These are phyloP conservation scores for Acrobasis suavella DNA, from an alignment of 2,888 invertebrate species.

Conservation along the genomic window DNA sequence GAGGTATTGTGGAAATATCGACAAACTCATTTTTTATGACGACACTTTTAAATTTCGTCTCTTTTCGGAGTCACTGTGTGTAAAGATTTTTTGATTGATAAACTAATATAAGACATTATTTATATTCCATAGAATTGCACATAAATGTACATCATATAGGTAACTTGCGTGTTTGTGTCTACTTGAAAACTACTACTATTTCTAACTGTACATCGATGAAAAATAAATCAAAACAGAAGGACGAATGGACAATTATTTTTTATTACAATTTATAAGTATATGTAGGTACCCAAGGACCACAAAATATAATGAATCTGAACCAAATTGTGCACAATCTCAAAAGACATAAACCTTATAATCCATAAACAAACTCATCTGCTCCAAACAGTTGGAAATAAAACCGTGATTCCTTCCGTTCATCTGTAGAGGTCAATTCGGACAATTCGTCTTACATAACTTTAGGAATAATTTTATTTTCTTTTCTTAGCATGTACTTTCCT, in stretches of 20 bases:
- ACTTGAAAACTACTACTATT: too few relatives aligned
- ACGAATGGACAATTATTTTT: too few relatives aligned
- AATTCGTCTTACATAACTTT: too few relatives aligned
- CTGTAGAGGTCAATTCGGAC: slow-evolving; percentile 15
- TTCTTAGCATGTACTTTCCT: neutral
- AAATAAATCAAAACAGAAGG: too few relatives aligned
- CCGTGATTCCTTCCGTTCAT: slow-evolving; percentile 46
- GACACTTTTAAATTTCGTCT: neutral
- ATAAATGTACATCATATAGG: too few relatives aligned
- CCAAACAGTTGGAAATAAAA: slow-evolving; percentile 48
- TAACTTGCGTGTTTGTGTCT: too few relatives aligned
- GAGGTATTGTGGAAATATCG: neutral
- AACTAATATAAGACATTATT: too few relatives aligned
- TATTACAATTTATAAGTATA: neutral
- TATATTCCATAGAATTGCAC: too few relatives aligned
- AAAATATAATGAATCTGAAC: slow-evolving; percentile 13
- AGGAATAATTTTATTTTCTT: neutral
- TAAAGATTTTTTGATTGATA: too few relatives aligned
- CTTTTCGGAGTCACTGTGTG: too few relatives aligned
- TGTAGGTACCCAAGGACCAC: neutral
- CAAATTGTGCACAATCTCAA: slow-evolving; percentile 22
- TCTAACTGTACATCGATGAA: too few relatives aligned
- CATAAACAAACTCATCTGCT: slow-evolving; percentile 50
- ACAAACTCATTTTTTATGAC: neutral
- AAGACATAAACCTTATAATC: slow-evolving; percentile 36